These are phyloP conservation scores for Drosophila mulleri DNA, from an alignment of 2,888 invertebrate genomes.

Conservation along the genomic window DNA sequence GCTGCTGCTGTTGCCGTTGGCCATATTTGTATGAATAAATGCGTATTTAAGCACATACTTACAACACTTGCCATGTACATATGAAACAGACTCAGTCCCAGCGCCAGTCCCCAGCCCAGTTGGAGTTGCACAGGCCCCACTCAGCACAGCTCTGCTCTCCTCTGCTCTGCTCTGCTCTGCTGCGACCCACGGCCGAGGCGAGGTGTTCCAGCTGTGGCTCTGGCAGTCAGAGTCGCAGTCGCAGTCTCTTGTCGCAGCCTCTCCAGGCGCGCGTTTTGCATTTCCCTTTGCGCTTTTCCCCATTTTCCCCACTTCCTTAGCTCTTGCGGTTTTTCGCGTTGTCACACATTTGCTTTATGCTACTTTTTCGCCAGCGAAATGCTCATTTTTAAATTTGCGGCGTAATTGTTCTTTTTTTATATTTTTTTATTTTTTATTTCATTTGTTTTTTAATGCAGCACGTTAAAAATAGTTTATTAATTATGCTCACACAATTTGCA, in stretches of 20 bases:
- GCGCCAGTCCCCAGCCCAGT: conserved; percentile 31
- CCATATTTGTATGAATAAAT: conserved; percentile 82
- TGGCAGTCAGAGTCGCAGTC: not conserved
- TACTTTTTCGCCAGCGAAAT: conserved; percentile 31
- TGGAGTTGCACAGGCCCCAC: conserved; percentile 3
- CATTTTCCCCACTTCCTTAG: conserved; percentile 50
- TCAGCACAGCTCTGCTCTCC: too few relatives aligned
- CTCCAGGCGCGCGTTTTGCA: conserved; percentile 52
- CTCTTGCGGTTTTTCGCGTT: conserved; percentile 48
- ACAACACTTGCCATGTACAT: conserved; percentile 77
- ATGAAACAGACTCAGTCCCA: conserved; percentile 47
- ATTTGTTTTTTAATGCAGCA: too few relatives aligned
- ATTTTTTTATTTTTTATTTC: not conserved
- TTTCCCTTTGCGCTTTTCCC: conserved; percentile 62
- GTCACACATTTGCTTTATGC: conserved; percentile 55
- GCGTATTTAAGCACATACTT: conserved; percentile 83
- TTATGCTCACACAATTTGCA: conserved; percentile 55
- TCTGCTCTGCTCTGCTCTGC: conserved; percentile 6
- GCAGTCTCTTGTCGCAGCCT: conserved; percentile 35
- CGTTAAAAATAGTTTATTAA: conserved; percentile 57
- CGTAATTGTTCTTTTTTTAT: conserved; percentile 1
- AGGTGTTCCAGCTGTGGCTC: conserved; percentile 16
- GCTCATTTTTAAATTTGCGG: conserved; percentile 32
- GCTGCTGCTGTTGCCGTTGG: conserved; percentile 58
- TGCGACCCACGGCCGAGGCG: conserved; percentile 22